phyloP scores from a whole-genome alignment of 2,797 vertebrate species.

The Eutrigla gurnardus region DNA sequence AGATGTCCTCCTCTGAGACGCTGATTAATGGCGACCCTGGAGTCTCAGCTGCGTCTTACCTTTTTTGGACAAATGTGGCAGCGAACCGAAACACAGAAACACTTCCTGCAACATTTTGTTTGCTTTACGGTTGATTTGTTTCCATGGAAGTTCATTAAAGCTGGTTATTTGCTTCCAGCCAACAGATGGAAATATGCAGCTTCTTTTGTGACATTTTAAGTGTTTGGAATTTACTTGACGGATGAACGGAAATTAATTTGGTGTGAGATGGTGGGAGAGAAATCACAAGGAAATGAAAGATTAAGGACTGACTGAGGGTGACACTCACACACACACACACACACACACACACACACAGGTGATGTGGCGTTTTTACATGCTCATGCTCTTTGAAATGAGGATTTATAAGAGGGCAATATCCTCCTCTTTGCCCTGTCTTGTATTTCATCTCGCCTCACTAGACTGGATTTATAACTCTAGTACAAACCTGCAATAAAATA shows the following conservation, averaged over 20 bases:
- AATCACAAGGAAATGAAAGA: not conserved
- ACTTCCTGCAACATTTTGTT: not conserved
- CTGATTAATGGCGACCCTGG: too few relatives aligned
- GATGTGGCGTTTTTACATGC: constrained; percentile 40
- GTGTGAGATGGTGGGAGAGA: not conserved
- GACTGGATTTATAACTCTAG: constrained; percentile 57
- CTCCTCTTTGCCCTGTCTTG: constrained; percentile 34
- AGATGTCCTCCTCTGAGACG: too few relatives aligned
- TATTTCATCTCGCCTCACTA: constrained; percentile 45
- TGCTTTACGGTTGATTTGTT: constrained; percentile 1
- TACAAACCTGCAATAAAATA: constrained; percentile 61
- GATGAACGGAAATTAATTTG: not conserved
- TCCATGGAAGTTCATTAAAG: not conserved
- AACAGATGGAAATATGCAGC: not conserved
- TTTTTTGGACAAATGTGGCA: too few relatives aligned
- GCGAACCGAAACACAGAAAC: not conserved
- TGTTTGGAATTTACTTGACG: not conserved
- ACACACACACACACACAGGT: constrained; percentile 7
- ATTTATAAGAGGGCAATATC: constrained; percentile 57
- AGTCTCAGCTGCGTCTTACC: too few relatives aligned
- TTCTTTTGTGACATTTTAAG: not conserved
- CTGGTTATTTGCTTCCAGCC: constrained; percentile 11
- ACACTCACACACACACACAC: not conserved
- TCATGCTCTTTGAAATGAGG: constrained; percentile 38
- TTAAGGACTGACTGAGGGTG: not conserved